phyloP scores from a whole-genome alignment of 1,140 invertebrate species.

The Psix sp. region DNA sequence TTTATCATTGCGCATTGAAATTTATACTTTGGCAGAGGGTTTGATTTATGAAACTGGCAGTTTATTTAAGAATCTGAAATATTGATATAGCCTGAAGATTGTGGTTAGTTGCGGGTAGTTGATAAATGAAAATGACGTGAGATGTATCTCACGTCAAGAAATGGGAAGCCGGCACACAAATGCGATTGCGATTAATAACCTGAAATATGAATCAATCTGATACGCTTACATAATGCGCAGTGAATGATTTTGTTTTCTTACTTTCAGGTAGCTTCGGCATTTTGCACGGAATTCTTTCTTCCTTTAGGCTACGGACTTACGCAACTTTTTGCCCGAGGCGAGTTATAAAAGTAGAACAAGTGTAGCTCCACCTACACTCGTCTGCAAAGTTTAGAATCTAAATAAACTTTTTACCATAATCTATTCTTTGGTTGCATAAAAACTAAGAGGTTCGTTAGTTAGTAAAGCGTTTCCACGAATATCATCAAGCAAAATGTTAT shows the following conservation, averaged over 20 bases:
- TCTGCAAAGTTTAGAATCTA: slow-evolving; percentile 22
- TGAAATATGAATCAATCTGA: slow-evolving; percentile 16
- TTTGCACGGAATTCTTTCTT: slow-evolving; percentile 52
- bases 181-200: slow-evolving; percentile 13
- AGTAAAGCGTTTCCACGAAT: slow-evolving; percentile 27
- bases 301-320: slow-evolving; percentile 46
- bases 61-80: no score
- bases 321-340: slow-evolving; percentile 45
- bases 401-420: slow-evolving; percentile 50
- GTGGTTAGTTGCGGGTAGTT: no score
- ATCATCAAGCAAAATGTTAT: slow-evolving; percentile 14
- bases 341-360: slow-evolving; percentile 56
- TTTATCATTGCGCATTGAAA: no score
- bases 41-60: no score
- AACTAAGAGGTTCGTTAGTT: slow-evolving; percentile 18
- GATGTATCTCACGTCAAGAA: background rate
- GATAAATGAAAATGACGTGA: no score
- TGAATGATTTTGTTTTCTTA: slow-evolving; percentile 42
- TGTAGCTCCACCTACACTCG: slow-evolving; percentile 56
- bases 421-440: slow-evolving; percentile 25
- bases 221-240: slow-evolving; percentile 25
- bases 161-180: slow-evolving; percentile 6
- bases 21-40: no score
- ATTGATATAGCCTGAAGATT: no score
- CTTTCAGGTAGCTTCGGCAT: slow-evolving; percentile 20